Evolutionary conservation across 2,113 vertebrate genomes (phyloP).

Genomic region (Oryctolagus cuniculus): DNA sequence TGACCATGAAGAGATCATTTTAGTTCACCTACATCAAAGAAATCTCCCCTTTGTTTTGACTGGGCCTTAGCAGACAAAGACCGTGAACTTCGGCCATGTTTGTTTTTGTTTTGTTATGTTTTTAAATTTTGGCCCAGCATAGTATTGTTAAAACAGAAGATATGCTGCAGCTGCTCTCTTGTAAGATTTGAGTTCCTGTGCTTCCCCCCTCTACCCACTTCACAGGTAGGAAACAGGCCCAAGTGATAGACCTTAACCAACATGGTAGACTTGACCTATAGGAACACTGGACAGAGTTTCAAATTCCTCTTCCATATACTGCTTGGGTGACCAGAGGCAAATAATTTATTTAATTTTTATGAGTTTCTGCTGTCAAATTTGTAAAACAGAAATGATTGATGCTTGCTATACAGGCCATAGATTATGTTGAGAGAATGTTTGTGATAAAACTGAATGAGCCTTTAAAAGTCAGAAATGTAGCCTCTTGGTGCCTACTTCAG

Average conservation of each 20-base stretch:
- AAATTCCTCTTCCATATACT: neutral
- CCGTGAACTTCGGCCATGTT: constrained; percentile 42
- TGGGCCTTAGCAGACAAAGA: constrained; percentile 44
- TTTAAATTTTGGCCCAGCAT: constrained; percentile 41
- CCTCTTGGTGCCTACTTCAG: neutral
- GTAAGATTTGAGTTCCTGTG: constrained; percentile 15
- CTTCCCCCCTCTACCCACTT: neutral
- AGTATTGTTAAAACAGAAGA: constrained; percentile 45
- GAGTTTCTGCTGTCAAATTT: neutral
- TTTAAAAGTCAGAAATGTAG: neutral
- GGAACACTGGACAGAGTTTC: neutral
- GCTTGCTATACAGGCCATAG: neutral
- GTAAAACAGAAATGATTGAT: neutral
- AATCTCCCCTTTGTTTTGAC: constrained; percentile 42
- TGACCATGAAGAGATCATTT: constrained; percentile 35
- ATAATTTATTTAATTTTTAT: neutral
- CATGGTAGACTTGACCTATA: neutral
- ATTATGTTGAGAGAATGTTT: neutral
- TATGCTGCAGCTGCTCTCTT: constrained; percentile 30
- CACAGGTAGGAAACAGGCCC: neutral
- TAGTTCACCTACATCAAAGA: constrained; percentile 63
- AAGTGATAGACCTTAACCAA: neutral
- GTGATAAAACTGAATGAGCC: neutral
- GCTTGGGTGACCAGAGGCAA: neutral
- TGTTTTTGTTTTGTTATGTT: constrained; percentile 46